A percentile compares a stretch with the other conserved stretches of the same genome.
Conservation (phyloP, 2,888 invertebrate species). For the Acanthosoma haemorrhoidale region DNA sequence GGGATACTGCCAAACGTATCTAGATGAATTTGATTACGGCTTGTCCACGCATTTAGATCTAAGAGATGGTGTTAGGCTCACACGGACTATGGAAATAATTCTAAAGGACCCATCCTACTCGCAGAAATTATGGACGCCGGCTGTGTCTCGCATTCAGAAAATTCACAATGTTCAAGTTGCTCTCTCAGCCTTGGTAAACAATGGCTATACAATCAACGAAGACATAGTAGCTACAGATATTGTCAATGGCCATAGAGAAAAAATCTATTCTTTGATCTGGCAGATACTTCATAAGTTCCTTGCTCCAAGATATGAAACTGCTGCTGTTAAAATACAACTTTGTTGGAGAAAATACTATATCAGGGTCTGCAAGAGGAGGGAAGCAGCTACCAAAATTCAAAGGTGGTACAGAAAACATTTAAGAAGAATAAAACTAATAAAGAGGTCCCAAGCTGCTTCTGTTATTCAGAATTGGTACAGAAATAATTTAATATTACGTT, state of each 20-base stretch:
- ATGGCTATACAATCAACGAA: conserved; percentile 57
- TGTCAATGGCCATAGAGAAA: conserved; percentile 82
- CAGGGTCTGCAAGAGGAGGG: conserved; percentile 7
- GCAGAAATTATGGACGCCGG: conserved; percentile 65
- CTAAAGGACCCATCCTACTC: conserved; percentile 51
- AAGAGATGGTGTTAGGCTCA: conserved; percentile 81
- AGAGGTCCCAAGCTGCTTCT: background rate
- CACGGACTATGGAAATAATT: conserved; percentile 71
- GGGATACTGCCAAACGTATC: conserved; percentile 68
- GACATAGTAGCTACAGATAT: conserved; percentile 71
- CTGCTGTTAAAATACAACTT: conserved; percentile 45
- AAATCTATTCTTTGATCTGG: conserved; percentile 82
- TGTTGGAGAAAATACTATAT: conserved; percentile 43
- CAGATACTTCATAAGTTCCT: conserved; percentile 72
- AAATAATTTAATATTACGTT: conserved; percentile 39
- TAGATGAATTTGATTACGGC: conserved; percentile 85
- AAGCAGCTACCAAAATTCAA: conserved; percentile 48
- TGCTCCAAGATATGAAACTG: conserved; percentile 40
- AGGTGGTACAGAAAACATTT: conserved; percentile 46
- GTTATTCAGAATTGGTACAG: conserved; percentile 40
- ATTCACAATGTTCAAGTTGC: conserved; percentile 79
- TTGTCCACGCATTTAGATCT: conserved; percentile 76
- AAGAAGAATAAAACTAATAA: conserved; percentile 41
- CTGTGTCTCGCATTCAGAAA: conserved; percentile 80
- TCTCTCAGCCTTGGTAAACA: conserved; percentile 58